Base-by-base conservation (phyloP, 37 sponge, comb jelly and placozoan genomes). In the Lycopodina hypogea region DNA sequence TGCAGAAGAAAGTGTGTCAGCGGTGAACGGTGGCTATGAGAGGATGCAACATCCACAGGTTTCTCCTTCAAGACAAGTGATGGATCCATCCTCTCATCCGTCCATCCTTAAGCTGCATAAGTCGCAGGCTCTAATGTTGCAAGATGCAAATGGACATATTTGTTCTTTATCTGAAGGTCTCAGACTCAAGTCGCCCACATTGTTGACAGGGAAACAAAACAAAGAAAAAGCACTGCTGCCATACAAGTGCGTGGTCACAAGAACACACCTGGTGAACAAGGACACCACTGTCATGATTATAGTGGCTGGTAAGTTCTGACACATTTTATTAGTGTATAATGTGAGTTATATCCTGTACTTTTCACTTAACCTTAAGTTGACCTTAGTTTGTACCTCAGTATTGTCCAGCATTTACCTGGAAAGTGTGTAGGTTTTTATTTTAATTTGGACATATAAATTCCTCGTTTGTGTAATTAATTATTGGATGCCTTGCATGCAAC, bases 111-210 rank as follows among this genome's bases (percentile, higher is more conserved):
- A 22, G 23, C 42, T 38, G 1, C 42, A 73, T 48, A 58, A 85
- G 36, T 86, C 86, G 0, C 55, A 74, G 33, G 34, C 66, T 19
- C 0, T 81, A 1, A 29, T 81, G 33, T 19, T 87, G 55, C 38
- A 67, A n/a, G 87, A 87, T 45, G 32, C 37, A 2, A 52, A 80
- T 75, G 87, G 87, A 26, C 52, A 66, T 7, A 41, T 81, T 22
- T 57, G 55, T 41, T 78, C 84, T 0, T 51, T 90, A 40, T 19
- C 21, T 32, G 72, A 84, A 26, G 90, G 90, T 0, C 85, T 90
- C 28, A 71, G 74, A 18, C 60, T 90, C 7, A 77, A 71, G 32
- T 56, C 76, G 3, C 9, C 50, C 38, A 7, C 48, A 19, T 29
- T 50, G 1, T 39, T 30, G 3, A 11, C 52, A 33, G 36, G 61